Base-by-base conservation (phyloP, 2,113 vertebrate species). In the Atlantisia rogersi region DNA sequence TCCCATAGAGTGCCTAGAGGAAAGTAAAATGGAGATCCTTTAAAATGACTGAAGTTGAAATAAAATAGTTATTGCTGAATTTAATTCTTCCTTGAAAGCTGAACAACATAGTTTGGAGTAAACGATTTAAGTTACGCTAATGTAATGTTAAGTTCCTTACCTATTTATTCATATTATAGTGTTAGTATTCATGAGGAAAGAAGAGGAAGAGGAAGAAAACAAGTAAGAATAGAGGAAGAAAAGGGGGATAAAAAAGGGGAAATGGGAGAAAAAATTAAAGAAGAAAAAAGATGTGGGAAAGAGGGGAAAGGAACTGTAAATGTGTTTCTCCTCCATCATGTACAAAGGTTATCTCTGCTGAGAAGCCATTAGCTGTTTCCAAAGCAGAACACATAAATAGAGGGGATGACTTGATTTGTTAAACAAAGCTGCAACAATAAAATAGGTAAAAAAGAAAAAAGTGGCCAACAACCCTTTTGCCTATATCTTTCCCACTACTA, bases 21-120 rank as follows among this genome's bases (percentile, higher is more conserved):
- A 50, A 52, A 77, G n/a, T 35, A 48, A 81, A 96, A 60, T 32
- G 6, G 25, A 48, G 12, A 83, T 20, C 17, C 17, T 84, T 73
- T 79, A 77, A 78, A 75, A 76, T 63, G 0, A 37, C 24, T 59
- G 53, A 76, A 68, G 62, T 31, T 68, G 28, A 91, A 88, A 74
- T 37, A 29, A 55, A 80, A 83, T 32, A 58, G 10, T 69, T 68
- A 44, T 16, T 78, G 35, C 13, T 29, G 53, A 78, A 81, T 65
- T 80, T 13, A 56, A 64, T 82, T 92, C 9, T 84, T 90, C 28
- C 44, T 73, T 76, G 74, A 95, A 91, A 31, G 16, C 9, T 79
- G 46, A 91, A 68, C 58, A 53, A 64, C 22, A 26, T 0, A 1
- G 3, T 40, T 50, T 25, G 15, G 64, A 88, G 28, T 32, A 58